Evolutionary conservation across 1,140 invertebrate species (phyloP).

Genomic region (Lepidurus apus): DNA sequence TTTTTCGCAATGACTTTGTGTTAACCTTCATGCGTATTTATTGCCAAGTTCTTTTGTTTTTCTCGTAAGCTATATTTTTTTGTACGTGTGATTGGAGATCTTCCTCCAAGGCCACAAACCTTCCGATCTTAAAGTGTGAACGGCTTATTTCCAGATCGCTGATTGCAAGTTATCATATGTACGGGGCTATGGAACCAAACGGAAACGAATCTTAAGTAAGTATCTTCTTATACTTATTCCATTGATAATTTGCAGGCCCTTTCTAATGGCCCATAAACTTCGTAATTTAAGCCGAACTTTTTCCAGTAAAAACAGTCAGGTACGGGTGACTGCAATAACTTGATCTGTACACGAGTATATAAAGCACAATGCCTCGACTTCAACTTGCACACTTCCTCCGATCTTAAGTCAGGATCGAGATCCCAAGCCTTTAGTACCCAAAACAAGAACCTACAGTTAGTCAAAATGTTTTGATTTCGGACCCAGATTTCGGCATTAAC

Average conservation of each 20-base stretch:
- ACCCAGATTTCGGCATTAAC: no score
- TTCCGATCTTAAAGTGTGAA: neutral
- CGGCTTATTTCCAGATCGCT: neutral
- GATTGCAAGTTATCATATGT: neutral
- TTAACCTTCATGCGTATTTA: conserved; percentile 7
- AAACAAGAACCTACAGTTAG: neutral
- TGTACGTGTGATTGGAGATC: no score
- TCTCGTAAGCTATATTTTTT: neutral
- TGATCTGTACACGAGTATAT: neutral
- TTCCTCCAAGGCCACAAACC: no score
- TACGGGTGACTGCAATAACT: neutral
- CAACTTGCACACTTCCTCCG: conserved; percentile 12
- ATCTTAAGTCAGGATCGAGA: neutral
- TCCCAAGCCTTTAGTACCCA: neutral
- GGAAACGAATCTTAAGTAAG: neutral
- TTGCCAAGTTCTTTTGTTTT: neutral
- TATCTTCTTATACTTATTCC: neutral
- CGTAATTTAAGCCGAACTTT: neutral
- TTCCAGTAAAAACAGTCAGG: neutral
- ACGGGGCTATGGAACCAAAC: neutral
- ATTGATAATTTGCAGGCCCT: neutral
- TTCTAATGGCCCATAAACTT: conserved; percentile 19
- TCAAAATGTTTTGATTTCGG: neutral
- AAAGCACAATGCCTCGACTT: neutral
- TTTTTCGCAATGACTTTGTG: neutral